phyloP scores from a whole-genome alignment of 1,140 invertebrate genomes.

The Calliphora vicina region DNA sequence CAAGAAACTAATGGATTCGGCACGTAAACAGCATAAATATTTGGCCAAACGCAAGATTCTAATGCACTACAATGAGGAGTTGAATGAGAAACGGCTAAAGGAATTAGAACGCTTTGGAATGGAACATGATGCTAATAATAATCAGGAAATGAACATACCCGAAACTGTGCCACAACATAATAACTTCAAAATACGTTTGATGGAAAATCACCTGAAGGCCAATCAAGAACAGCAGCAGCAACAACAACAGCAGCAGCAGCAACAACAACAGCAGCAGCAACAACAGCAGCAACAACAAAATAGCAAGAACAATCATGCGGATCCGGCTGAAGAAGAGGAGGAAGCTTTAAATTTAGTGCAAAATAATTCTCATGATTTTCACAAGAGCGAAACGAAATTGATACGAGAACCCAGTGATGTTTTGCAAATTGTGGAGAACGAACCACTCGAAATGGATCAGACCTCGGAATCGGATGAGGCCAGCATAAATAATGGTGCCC shows the following conservation, averaged over 20 bases:
- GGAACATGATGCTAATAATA: constrained; percentile 46
- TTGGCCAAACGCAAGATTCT: constrained; percentile 61
- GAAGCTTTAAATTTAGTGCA: constrained; percentile 59
- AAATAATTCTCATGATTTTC: constrained; percentile 33
- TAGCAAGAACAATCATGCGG: constrained; percentile 40
- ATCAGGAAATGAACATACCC: constrained; percentile 42
- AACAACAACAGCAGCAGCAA: constrained; percentile 40
- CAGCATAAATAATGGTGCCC: not conserved
- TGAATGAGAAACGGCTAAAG: constrained; percentile 57
- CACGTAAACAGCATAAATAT: constrained; percentile 60
- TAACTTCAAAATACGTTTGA: constrained; percentile 56
- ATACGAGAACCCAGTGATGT: constrained; percentile 17
- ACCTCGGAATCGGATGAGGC: constrained; percentile 1
- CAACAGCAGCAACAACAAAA: not conserved
- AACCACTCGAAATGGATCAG: not conserved
- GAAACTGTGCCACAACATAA: constrained; percentile 33
- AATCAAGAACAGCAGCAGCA: constrained; percentile 40
- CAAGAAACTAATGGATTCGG: constrained; percentile 61
- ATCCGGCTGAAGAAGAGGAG: constrained; percentile 42
- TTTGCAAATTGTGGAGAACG: not conserved
- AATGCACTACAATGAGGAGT: constrained; percentile 60
- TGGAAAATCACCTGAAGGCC: constrained; percentile 55
- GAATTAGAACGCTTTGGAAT: constrained; percentile 47
- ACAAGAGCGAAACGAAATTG: not conserved
- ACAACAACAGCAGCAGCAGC: constrained; percentile 37